Base-by-base conservation (phyloP, 2,797 vertebrate genomes). In the Loris lydekkerianus region DNA sequence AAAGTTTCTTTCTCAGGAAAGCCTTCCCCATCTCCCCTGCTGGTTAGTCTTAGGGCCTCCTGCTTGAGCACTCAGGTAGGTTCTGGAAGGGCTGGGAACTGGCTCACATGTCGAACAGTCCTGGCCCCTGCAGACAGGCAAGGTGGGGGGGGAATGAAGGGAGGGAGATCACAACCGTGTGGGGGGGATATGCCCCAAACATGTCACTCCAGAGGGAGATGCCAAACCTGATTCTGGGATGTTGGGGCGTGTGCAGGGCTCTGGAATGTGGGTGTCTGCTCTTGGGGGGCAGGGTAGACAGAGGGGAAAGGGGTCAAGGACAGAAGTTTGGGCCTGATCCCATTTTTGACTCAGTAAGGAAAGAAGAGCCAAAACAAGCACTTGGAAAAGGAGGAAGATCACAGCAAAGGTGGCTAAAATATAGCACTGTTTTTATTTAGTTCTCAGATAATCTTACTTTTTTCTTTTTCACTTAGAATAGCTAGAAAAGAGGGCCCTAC, bases 361-460 rank as follows among this genome's bases (percentile, higher is more conserved):
- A 88, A 94, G 70, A 87, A 53, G 58, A 89, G 77, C 80, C 82
- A 70, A 89, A 93, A 96, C 15, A 95, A 91, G 84, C 60, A n/a
- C 76, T 67, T 34, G 80, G 89, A 89, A 63, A 89, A 76, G 69
- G 88, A 13, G 1, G 76, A 77, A 69, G 83, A 78, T 91, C 0
- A 34, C 49, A 86, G 83, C 77, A 86, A 92, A 77, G 60, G 73
- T 88, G 46, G 85, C 93, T 49, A 49, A 93, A 94, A 81, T 92
- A 14, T 92, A 97, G 84, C 81, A 88, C 93, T 86, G 69, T 91
- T 96, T 87, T 95, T 89, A 91, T 88, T 91, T 95, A 94, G 76
- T 67, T 95, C 97, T 20, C 76, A 83, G 90, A 92, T 20, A 94
- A 40, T 93, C 72, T 89, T 86, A 86, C 73, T 53, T 91, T 96